Base-by-base conservation (phyloP, 2,888 invertebrate genomes). In the Xiphydria camelus region DNA sequence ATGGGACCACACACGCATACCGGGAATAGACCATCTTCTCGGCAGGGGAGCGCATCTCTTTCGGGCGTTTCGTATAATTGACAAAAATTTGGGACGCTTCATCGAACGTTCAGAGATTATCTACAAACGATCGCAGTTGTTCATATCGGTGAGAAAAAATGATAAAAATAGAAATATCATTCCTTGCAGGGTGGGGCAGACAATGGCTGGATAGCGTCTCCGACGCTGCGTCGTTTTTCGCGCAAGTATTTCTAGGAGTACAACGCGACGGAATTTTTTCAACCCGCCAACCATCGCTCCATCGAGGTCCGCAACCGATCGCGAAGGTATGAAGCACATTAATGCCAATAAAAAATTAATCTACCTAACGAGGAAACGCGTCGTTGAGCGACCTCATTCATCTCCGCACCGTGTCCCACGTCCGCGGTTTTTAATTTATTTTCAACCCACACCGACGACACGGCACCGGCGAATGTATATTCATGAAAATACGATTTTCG, bases 181-280 rank as follows among this genome's bases (percentile, higher is more conserved):
- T 47, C n/a, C 41, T 36, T 47, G 44, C 47, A 59, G 70, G 68
- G 68, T 68, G 68, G 70, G 70, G 68, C 70, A 57, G 61, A 55
- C 62, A 64, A 68, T 66, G 68, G 65, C 62, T 65, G 64, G 56
- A 53, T 54, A 64, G 70, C 70, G 67, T 66, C 64, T 56, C 53
- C 42, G 63, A 65, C 65, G 68, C 64, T 61, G 55, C 48, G 48
- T 48, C 45, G 15, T 41, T 39, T 42, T 37, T 41, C 23, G 36
- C 23, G 40, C 9, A 18, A 7, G 14, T 15, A 15, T 34, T 34
- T 5, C 9, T 1, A 34, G 9, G 10, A 15, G 3, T 34, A 18
- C 18, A 4, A 10, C 17, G 19, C 29, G 15, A n/a, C 14, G 9
- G n/a, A n/a, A n/a, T n/a, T n/a, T n/a, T n/a, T n/a, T n/a, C n/a